phyloP scores from a whole-genome alignment of 2,113 vertebrate species.

The Thamnaconus septentrionalis region DNA sequence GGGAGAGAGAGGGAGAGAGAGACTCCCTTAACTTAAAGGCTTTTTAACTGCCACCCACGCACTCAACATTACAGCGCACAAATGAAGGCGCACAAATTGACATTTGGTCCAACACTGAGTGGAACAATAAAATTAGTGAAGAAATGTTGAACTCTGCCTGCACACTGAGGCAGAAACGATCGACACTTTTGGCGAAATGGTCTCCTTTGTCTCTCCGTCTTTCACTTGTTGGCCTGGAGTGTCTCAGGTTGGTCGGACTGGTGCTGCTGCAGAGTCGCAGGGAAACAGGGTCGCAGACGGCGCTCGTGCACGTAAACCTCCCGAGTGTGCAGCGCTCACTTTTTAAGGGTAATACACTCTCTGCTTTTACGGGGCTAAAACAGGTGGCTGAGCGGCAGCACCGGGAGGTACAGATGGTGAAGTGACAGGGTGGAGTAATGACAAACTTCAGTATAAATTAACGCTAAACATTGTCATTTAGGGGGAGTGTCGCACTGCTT shows the following conservation, averaged over 20 bases:
- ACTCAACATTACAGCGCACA: conserved; percentile 9
- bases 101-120: neutral
- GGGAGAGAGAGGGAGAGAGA: conserved; percentile 5
- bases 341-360: conserved; percentile 26
- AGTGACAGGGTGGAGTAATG: conserved; percentile 58
- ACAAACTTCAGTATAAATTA: conserved; percentile 49
- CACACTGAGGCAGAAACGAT: conserved; percentile 10
- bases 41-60: conserved; percentile 25
- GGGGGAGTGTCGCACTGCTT: conserved; percentile 48
- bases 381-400: conserved; percentile 40
- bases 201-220: conserved; percentile 25
- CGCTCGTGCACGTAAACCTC: conserved; percentile 3
- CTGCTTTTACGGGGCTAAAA: conserved; percentile 36
- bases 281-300: neutral
- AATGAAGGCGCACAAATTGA: conserved; percentile 3
- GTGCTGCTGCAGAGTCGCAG: neutral
- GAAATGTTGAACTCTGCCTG: conserved; percentile 26
- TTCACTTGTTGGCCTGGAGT: no score
- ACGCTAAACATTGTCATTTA: conserved; percentile 65
- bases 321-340: conserved; percentile 4
- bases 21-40: conserved; percentile 15
- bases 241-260: no score
- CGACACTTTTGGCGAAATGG: conserved; percentile 43
- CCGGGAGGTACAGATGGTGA: conserved; percentile 38
- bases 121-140: conserved; percentile 17